Evolutionary conservation across 2,797 vertebrate species (phyloP).

Genomic region (Mastacembelus armatus): DNA sequence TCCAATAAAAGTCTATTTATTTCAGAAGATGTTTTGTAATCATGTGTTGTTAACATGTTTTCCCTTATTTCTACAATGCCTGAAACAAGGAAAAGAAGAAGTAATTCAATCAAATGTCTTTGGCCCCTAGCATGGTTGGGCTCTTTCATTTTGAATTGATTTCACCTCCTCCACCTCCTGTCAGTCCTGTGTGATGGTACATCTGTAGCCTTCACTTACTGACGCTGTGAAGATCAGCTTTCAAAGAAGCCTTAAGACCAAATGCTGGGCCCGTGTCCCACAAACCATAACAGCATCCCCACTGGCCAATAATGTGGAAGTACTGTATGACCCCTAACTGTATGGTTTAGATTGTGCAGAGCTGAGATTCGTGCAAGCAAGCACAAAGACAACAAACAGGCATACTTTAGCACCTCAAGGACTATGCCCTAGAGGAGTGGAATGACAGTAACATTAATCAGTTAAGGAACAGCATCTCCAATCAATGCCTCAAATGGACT

Average conservation of each 20-base stretch:
- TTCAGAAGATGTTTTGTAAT: background rate
- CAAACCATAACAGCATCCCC: constrained; percentile 65
- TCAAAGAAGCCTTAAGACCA: constrained; percentile 69
- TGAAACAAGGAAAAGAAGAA: too few species aligned
- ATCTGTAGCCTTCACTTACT: constrained; percentile 59
- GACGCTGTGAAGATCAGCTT: constrained; percentile 69
- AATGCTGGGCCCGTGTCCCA: constrained; percentile 53
- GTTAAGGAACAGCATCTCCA: constrained; percentile 61
- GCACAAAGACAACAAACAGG: constrained; percentile 27
- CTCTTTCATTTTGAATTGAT: constrained; percentile 56
- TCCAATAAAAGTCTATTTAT: background rate
- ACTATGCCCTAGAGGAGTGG: constrained; percentile 28
- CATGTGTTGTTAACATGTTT: background rate
- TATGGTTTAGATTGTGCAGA: constrained; percentile 37
- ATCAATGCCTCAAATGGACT: constrained; percentile 57
- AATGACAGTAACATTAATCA: constrained; percentile 70
- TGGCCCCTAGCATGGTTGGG: constrained; percentile 27
- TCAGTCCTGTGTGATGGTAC: constrained; percentile 50
- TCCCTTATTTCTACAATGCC: background rate
- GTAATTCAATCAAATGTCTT: background rate
- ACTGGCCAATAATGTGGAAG: constrained; percentile 53
- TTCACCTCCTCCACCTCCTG: constrained; percentile 51
- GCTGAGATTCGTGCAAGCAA: constrained; percentile 38
- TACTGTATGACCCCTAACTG: constrained; percentile 62
- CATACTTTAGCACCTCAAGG: constrained; percentile 25